Evolutionary conservation across 2,888 invertebrate species (phyloP).

Genomic region (Cheilosia pagana): DNA sequence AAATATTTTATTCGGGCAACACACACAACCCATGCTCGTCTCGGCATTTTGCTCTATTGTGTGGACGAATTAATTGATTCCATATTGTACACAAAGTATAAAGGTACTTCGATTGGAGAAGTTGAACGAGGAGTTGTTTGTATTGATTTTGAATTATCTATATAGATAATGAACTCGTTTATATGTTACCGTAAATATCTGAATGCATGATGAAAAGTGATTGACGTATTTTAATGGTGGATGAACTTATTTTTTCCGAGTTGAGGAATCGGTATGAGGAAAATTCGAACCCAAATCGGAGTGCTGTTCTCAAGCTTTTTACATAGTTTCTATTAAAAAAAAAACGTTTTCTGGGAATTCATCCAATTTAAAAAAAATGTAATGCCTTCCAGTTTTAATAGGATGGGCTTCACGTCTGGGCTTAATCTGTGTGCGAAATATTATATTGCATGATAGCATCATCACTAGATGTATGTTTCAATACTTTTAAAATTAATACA

Average conservation of each 20-base stretch:
- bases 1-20: slow-evolving; percentile 20
- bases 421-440: too few species aligned
- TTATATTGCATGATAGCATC: too few species aligned
- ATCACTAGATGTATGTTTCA: too few species aligned
- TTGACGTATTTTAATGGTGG: background rate
- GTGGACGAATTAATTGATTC: slow-evolving; percentile 48
- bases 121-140: background rate
- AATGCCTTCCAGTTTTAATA: too few species aligned
- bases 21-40: background rate
- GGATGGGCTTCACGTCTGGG: too few species aligned
- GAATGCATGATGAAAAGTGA: slow-evolving; percentile 9
- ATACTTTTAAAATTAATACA: too few species aligned
- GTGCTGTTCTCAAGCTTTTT: too few species aligned
- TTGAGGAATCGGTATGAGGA: too few species aligned
- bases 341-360: too few species aligned
- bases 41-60: background rate
- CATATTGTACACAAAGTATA: slow-evolving; percentile 13
- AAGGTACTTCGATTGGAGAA: background rate
- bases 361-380: too few species aligned
- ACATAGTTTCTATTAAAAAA: too few species aligned
- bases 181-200: background rate
- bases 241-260: background rate
- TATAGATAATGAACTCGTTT: slow-evolving; percentile 17
- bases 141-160: slow-evolving; percentile 34
- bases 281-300: too few species aligned